Evolutionary conservation across 2,888 invertebrate genomes (phyloP), one percentile per base, ranked within the genome.

Genomic region (Synergus japonicus): DNA sequence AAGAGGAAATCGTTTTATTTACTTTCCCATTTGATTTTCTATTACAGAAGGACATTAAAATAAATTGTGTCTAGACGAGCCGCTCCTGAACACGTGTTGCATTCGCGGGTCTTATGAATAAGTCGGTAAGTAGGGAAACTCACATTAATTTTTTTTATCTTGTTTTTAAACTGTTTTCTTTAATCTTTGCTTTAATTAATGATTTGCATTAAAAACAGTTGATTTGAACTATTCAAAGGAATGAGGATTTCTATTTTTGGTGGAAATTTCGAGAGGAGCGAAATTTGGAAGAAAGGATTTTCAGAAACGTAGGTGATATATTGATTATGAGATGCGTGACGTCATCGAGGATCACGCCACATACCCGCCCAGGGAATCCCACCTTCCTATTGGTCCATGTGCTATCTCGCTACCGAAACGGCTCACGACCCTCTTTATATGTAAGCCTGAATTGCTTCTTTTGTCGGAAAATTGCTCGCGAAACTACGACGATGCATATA

Each of bases 291-390:
- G 37, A 37, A 67, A 46, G 22, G 22, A 29, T 63, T 67, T 73
- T 37, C 41, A 46, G 10, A 13, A 54, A 41, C 41, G 73, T 58
- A 37, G 54, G 73, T 73, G 54, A 15, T 58, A 73, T 73, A 73
- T 73, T 73, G 73, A 73, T 73, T 29, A 73, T 78, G 79, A 82
- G 82, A 76, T 79, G 76, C 43, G 85, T 91, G 91, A 91, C 92
- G 92, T 91, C 91, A 92, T 83, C 86, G 81, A 84, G 89, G 90
- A 92, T 92, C 92, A 92, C 92, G 92, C 92, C 92, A 92, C 90
- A 88, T 91, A 90, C 90, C 91, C 90, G 88, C 91, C 89, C 86
- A 86, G 80, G 78, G 80, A 82, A 83, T 79, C 79, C 78, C 76
- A 81, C 63, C 73, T 78, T 83, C 77, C 83, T 84, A 92, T 92